Percentiles rank a stretch among this genome's conserved stretches.
Evolutionary conservation across 2,888 invertebrate genomes (phyloP).

Genomic region (Hipparchia sbordonii): DNA sequence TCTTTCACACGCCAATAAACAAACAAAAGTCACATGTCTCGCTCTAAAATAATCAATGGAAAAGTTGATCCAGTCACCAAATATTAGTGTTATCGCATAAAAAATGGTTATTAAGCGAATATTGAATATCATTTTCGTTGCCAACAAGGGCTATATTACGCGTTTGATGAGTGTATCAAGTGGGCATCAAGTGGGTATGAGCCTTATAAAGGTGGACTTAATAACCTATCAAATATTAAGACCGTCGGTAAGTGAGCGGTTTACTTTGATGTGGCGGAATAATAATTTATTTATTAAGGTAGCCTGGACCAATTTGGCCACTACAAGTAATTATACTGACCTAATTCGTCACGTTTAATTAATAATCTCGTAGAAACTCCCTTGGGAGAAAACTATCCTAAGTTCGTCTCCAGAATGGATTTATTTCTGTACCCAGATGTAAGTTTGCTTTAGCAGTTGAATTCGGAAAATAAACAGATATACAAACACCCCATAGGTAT

Average conservation of each 20-base stretch:
- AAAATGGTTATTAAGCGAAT: constrained; percentile 33
- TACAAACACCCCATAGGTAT: too few relatives aligned
- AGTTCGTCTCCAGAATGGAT: too few relatives aligned
- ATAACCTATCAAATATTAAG: constrained; percentile 28
- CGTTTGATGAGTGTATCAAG: neutral
- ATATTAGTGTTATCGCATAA: constrained; percentile 28
- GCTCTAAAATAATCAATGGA: constrained; percentile 51
- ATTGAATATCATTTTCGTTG: constrained; percentile 13
- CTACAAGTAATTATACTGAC: too few relatives aligned
- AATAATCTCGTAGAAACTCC: too few relatives aligned
- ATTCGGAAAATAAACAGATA: too few relatives aligned
- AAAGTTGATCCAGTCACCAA: constrained; percentile 42
- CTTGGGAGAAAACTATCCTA: too few relatives aligned
- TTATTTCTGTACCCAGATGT: too few relatives aligned
- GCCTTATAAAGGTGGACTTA: constrained; percentile 23
- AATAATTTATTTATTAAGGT: neutral
- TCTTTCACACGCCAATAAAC: constrained; percentile 50
- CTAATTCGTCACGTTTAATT: too few relatives aligned
- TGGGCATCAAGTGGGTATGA: neutral
- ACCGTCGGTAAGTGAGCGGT: constrained; percentile 10
- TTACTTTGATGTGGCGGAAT: neutral
- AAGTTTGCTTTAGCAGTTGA: too few relatives aligned
- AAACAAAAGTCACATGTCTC: constrained; percentile 43
- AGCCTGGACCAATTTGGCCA: neutral
- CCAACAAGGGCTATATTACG: neutral